A percentile compares a stretch with the other conserved stretches of the same genome.
These are phyloP conservation scores for Hemicrepidius hirtus DNA, from an alignment of 2,888 invertebrate genomes.

Conservation along the genomic window DNA sequence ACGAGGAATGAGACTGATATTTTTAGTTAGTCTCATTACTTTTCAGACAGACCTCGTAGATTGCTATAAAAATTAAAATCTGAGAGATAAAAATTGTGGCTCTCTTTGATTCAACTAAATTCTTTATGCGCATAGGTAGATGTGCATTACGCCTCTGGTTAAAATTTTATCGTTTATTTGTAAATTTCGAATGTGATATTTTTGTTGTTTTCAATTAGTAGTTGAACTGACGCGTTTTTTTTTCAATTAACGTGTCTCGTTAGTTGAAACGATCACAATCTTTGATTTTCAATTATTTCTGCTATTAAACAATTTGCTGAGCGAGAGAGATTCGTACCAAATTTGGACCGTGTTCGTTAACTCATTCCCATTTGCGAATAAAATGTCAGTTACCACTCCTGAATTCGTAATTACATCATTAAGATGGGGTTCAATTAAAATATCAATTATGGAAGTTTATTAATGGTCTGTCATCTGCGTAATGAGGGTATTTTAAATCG, in stretches of 20 bases:
- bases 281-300: conserved; percentile 43
- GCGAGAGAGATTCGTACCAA: conserved; percentile 22
- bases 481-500: conserved; percentile 58
- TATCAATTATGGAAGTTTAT: conserved; percentile 62
- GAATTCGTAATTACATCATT: conserved; percentile 56
- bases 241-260: conserved; percentile 35
- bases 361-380: conserved; percentile 39
- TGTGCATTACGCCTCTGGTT: too few relatives aligned
- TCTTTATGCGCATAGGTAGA: too few relatives aligned
- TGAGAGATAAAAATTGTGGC: too few relatives aligned
- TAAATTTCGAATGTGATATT: conserved; percentile 9
- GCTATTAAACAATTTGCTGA: conserved; percentile 28
- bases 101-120: background rate
- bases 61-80: too few relatives aligned
- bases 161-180: too few relatives aligned
- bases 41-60: too few relatives aligned
- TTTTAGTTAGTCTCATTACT: too few relatives aligned
- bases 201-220: background rate
- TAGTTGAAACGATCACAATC: conserved; percentile 26
- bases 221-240: conserved; percentile 12
- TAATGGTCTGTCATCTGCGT: conserved; percentile 60
- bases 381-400: conserved; percentile 48
- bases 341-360: conserved; percentile 38
- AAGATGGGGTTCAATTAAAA: conserved; percentile 62
- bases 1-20: too few relatives aligned